These are phyloP conservation scores for Enteromius trimaculatus DNA, from an alignment of 2,797 vertebrate genomes.

Conservation along the genomic window DNA sequence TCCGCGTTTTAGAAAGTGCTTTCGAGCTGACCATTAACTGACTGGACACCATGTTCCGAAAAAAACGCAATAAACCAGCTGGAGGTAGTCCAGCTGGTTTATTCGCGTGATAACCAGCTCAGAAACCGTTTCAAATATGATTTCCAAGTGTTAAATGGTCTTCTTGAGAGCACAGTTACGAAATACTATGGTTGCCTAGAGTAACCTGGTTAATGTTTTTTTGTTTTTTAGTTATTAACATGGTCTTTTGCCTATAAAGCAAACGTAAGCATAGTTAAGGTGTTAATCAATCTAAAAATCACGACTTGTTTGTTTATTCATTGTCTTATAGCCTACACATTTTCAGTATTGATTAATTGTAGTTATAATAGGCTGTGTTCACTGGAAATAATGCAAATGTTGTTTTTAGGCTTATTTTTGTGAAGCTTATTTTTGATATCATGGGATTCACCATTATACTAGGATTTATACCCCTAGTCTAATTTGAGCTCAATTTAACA, in stretches of 20 bases:
- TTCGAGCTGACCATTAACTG: neutral
- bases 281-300: neutral
- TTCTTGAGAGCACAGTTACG: neutral
- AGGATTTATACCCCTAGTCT: neutral
- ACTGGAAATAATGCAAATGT: neutral
- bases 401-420: neutral
- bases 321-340: neutral
- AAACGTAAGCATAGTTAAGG: neutral
- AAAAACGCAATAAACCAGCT: neutral
- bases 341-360: neutral
- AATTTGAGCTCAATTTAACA: neutral
- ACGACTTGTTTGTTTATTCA: neutral
- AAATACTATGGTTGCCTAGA: neutral
- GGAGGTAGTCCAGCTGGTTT: neutral
- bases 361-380: neutral
- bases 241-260: neutral
- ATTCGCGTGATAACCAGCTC: neutral
- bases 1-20: neutral
- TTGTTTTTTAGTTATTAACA: neutral
- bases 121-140: neutral
- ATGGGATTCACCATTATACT: neutral
- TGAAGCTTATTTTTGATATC: neutral
- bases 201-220: neutral
- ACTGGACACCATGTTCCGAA: neutral
- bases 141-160: neutral